Evolutionary conservation across 2,113 vertebrate species (phyloP), one percentile per base, ranked within the genome.

Genomic region (Cisticola juncidis): DNA sequence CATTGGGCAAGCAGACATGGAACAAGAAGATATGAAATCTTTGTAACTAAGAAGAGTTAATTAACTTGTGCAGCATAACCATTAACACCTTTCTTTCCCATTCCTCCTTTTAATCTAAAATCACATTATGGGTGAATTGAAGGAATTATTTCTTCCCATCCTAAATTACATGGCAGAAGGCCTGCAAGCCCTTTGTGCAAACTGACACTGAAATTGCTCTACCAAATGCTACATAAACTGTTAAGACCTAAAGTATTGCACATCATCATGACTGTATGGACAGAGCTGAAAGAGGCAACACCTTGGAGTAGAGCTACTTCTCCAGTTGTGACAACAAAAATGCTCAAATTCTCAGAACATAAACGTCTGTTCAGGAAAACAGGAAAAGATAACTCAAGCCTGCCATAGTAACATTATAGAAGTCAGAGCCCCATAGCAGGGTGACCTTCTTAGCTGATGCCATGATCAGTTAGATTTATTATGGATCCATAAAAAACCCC

Each of bases 211-310:
- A 64, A 77, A 73, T 11, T 64, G 28, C 36, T 92, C 81, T 33
- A 44, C 6, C 36, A 73, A 81, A 61, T n/a, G 40, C 31, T 53
- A 25, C n/a, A 18, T 11, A 9, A 69, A 40, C 18, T 6, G 2
- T 42, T 29, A 60, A 81, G 54, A 57, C 8, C 12, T 61, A 5
- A 61, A 70, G 23, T 38, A 66, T 1, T 70, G 24, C 42, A 77
- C 14, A 35, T 28, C 0, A 0, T 14, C 14, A 33, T 0, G 5
- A 36, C 18, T 61, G 9, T 2, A 66, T 2, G 38, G 50, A 61
- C 25, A 68, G 38, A 88, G 14, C 20, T 65, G 15, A 36, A 82
- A 42, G 47, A 61, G 78, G 38, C 65, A 90, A 61, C 28, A 57
- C 11, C 35, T 40, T 2, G 21, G 36, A 57, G 45, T 0, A 69